Base-by-base conservation (phyloP, 2,888 invertebrate species). In the Phania funesta region DNA sequence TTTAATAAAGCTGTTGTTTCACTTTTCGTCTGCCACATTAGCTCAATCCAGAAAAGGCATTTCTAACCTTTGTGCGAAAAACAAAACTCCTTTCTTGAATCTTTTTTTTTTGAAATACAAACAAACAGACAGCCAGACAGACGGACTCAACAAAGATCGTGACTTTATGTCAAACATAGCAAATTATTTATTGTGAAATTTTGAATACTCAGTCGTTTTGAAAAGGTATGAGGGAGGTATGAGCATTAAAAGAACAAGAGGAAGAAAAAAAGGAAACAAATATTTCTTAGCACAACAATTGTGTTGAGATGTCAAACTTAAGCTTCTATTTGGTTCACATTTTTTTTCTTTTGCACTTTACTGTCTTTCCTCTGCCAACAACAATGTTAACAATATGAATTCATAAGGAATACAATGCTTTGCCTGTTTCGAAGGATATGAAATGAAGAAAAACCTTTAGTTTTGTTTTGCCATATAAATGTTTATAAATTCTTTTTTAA, bases 101-200 rank as follows among this genome's bases (percentile, higher is more conserved):
- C 54, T 50, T 62, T 58, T 29, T 11, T 5, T 26, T 26, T 26
- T 6, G 26, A 20, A 54, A 48, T 2, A 26, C 9, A 4, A 20
- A 26, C 29, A 32, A 22, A 9, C 44, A 41, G 11, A 41, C 38
- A 18, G 8, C 13, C 54, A n/a, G 58, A 46, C 48, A 54, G 38
- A 76, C 60, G 71, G 26, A 65, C 48, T 64, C 35, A 54, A 65
- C 46, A 70, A 48, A 79, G 75, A 75, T 80, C 80, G 80, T 80
- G 80, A 80, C 80, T 80, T 75, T 70, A 80, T 80, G 80, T 75
- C 75, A 80, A 75, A 75, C 75, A 70, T 64, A 64, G 80, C 68
- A 80, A 80, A 80, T 75, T 80, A 80, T 75, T 80, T 80, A 75
- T 70, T 70, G 64, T 75, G 54, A 46, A 64, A 41, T 75, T 74